These are phyloP conservation scores for Tenualosa ilisha DNA, from an alignment of 2,797 vertebrate species.

Conservation along the genomic window DNA sequence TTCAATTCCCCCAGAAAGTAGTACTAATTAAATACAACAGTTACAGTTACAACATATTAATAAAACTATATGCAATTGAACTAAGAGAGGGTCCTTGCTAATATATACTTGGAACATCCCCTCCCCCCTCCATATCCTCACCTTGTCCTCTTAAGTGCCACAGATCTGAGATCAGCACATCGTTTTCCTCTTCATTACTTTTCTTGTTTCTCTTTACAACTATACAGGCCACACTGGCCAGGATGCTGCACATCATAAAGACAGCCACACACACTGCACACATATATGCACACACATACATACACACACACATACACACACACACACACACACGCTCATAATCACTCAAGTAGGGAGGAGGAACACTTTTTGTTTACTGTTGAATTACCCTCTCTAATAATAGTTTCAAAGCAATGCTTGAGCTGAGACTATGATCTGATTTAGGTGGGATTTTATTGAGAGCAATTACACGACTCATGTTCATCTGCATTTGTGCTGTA, in stretches of 20 bases:
- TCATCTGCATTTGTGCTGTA: not conserved
- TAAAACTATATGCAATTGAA: not conserved
- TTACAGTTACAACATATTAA: not conserved
- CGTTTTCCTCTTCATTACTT: not conserved
- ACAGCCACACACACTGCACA: not conserved
- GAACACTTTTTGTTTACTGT: constrained; percentile 40
- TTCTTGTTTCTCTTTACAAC: not conserved
- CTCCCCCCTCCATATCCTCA: not conserved
- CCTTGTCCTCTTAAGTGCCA: not conserved
- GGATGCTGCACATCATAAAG: not conserved
- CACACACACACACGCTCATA: constrained; percentile 2
- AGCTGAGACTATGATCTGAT: constrained; percentile 23
- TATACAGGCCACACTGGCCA: not conserved
- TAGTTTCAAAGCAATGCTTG: constrained; percentile 29
- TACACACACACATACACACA: not conserved
- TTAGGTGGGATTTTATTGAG: constrained; percentile 9
- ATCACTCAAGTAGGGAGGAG: not conserved
- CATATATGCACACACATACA: not conserved
- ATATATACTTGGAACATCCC: too few species aligned
- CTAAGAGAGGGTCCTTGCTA: too few species aligned
- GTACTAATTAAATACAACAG: not conserved
- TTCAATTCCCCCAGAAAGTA: not conserved
- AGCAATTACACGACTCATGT: constrained; percentile 35
- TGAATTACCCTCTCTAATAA: constrained; percentile 37
- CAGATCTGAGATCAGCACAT: not conserved